Conservation (phyloP, 2,888 invertebrate species). For the Tyria jacobaeae region DNA sequence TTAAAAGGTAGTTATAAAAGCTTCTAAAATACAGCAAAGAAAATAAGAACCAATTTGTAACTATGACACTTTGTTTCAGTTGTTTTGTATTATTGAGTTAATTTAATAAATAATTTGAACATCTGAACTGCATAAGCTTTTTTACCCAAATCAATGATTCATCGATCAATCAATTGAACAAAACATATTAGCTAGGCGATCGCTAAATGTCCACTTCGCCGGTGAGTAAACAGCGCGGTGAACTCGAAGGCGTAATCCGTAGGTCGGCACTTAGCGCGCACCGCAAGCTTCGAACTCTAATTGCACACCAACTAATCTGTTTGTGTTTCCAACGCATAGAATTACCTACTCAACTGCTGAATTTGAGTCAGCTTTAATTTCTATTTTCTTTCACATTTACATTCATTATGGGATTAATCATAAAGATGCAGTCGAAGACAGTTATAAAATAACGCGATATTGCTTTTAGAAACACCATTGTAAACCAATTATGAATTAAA, state of each 20-base stretch:
- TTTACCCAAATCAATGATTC: slow-evolving; percentile 69
- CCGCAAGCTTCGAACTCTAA: slow-evolving; percentile 82
- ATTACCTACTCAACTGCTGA: slow-evolving; percentile 55
- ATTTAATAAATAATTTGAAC: slow-evolving; percentile 20
- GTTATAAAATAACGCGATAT: too few species aligned
- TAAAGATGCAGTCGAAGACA: too few species aligned
- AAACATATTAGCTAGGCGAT: slow-evolving; percentile 77
- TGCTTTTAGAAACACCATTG: too few species aligned
- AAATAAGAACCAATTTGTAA: too few species aligned
- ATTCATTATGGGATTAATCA: not conserved
- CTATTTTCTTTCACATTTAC: slow-evolving; percentile 3
- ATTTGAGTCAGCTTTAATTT: slow-evolving; percentile 33
- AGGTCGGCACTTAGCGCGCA: slow-evolving; percentile 79
- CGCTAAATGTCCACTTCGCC: slow-evolving; percentile 78
- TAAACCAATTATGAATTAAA: too few species aligned
- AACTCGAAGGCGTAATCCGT: slow-evolving; percentile 82
- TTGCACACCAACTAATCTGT: slow-evolving; percentile 83
- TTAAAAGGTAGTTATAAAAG: too few species aligned
- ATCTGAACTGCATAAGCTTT: slow-evolving; percentile 26
- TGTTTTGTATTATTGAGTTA: too few species aligned
- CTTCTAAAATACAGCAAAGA: too few species aligned
- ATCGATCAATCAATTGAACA: slow-evolving; percentile 72
- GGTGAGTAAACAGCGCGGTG: slow-evolving; percentile 60
- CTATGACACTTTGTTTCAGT: too few species aligned
- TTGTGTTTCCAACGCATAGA: slow-evolving; percentile 74